These are phyloP conservation scores for Centrocercus urophasianus DNA, from an alignment of 2,113 vertebrate genomes.

Conservation along the genomic window DNA sequence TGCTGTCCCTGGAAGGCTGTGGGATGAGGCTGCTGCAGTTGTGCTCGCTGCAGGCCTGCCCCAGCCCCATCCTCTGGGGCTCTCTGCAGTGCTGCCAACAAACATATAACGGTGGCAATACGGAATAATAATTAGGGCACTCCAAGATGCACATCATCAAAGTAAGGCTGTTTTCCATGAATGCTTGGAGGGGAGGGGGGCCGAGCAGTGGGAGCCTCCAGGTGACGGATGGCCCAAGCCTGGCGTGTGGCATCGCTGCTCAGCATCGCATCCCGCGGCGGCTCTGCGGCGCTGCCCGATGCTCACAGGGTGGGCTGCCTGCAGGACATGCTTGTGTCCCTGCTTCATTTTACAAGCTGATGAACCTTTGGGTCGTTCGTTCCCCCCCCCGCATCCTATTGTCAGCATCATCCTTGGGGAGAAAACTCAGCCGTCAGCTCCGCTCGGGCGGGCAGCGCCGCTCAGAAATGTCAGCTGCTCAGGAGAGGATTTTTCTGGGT, in stretches of 20 bases:
- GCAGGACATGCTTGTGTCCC: background rate
- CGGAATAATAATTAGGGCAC: background rate
- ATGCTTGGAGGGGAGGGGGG: background rate
- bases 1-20: background rate
- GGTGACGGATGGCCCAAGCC: background rate
- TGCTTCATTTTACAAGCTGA: background rate
- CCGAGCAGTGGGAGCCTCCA: rapidly evolving
- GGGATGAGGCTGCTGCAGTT: background rate
- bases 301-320: background rate
- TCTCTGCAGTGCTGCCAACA: background rate
- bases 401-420: background rate
- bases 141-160: background rate
- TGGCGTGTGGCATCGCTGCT: background rate
- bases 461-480: background rate
- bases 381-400: too few species aligned
- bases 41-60: rapidly evolving
- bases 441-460: background rate
- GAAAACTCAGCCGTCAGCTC: background rate
- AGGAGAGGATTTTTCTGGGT: background rate
- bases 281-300: background rate
- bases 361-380: background rate
- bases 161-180: background rate
- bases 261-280: background rate
- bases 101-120: background rate
- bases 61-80: background rate